These are phyloP conservation scores for Hyla sarda DNA, from an alignment of 2,113 vertebrate genomes.

Conservation along the genomic window DNA sequence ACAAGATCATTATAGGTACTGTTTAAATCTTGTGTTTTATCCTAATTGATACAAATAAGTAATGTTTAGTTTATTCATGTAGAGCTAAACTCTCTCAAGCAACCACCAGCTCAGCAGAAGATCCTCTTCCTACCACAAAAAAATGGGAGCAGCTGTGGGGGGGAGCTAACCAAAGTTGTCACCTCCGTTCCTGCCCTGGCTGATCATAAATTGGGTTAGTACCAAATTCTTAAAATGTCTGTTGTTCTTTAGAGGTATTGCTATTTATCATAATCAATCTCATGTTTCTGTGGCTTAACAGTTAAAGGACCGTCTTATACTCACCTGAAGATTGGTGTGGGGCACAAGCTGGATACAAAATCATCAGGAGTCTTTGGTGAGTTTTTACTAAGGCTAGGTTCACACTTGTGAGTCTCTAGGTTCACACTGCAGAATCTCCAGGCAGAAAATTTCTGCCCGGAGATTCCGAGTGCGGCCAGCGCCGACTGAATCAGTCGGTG, in stretches of 20 bases:
- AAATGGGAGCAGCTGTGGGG: conserved; percentile 44
- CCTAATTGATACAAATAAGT: not conserved
- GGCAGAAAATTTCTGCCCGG: too few relatives aligned
- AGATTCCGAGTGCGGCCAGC: too few relatives aligned
- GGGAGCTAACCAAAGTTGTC: conserved; percentile 70
- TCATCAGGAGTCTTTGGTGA: conserved; percentile 91
- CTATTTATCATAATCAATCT: not conserved
- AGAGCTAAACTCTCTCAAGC: conserved; percentile 76
- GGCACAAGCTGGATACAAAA: conserved; percentile 83
- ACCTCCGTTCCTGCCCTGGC: conserved; percentile 76
- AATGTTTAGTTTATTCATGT: not conserved
- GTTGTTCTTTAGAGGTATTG: not conserved
- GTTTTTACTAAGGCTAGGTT: too few relatives aligned
- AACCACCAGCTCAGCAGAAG: conserved; percentile 60
- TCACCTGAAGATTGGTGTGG: conserved; percentile 80
- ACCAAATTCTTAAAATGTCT: not conserved
- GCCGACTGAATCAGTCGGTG: too few relatives aligned
- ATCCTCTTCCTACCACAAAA: conserved; percentile 76
- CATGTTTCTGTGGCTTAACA: conserved; percentile 64
- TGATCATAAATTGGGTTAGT: conserved; percentile 84
- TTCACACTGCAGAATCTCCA: too few relatives aligned
- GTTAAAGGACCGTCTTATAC: conserved; percentile 83
- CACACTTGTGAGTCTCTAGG: too few relatives aligned
- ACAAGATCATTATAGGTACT: too few relatives aligned
- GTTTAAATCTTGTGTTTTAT: not conserved